phyloP scores from a whole-genome alignment of 2,113 vertebrate genomes.

The Apodemus sylvaticus region DNA sequence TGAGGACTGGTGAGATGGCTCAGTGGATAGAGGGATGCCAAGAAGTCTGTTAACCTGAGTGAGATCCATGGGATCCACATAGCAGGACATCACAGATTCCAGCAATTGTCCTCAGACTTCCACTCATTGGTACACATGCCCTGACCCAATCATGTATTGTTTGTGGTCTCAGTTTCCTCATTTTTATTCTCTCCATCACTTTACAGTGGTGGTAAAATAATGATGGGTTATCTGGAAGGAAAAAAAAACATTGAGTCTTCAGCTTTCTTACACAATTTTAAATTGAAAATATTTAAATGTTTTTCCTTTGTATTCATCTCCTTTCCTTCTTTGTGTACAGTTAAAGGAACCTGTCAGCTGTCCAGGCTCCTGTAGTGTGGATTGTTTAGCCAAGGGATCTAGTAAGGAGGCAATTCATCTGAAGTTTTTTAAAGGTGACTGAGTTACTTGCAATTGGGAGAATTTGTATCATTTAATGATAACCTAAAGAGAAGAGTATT shows the following conservation, averaged over 20 bases:
- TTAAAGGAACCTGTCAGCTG: background rate
- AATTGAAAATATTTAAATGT: background rate
- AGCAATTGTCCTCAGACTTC: too few relatives aligned
- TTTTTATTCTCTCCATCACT: background rate
- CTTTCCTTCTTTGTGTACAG: background rate
- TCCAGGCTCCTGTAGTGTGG: background rate
- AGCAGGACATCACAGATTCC: too few relatives aligned
- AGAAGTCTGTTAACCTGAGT: too few relatives aligned
- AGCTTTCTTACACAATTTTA: background rate
- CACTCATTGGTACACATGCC: too few relatives aligned
- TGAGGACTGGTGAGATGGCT: too few relatives aligned
- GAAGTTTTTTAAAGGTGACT: background rate
- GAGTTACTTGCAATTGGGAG: background rate
- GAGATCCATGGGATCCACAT: too few relatives aligned
- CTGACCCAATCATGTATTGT: background rate
- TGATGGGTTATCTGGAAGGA: background rate
- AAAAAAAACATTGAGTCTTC: too few relatives aligned
- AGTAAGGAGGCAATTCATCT: background rate
- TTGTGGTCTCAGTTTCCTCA: background rate
- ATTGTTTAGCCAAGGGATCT: background rate
- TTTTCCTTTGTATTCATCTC: background rate
- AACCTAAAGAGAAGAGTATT: background rate
- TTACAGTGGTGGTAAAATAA: background rate
- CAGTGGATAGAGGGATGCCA: too few relatives aligned
- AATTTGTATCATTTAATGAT: background rate